Evolutionary conservation across 2,888 invertebrate genomes (phyloP).

Genomic region (Cryptocheilus praepositus): DNA sequence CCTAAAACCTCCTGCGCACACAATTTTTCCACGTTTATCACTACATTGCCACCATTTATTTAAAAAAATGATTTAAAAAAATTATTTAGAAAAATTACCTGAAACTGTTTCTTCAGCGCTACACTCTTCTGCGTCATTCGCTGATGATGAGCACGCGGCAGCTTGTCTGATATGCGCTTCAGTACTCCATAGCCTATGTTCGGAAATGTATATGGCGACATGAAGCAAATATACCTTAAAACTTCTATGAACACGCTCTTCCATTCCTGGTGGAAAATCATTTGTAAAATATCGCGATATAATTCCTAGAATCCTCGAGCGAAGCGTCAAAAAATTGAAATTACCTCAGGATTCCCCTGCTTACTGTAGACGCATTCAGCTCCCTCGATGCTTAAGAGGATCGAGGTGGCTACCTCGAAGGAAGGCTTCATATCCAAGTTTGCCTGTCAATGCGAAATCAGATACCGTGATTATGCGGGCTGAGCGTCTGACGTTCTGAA

Average conservation of each 20-base stretch:
- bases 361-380: conserved; percentile 81
- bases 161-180: conserved; percentile 77
- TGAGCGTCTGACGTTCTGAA: too few relatives aligned
- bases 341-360: conserved; percentile 76
- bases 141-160: conserved; percentile 78
- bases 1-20: conserved; percentile 78
- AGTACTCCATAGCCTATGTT: conserved; percentile 80
- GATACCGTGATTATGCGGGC: neutral
- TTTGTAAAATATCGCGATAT: too few relatives aligned
- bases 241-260: conserved; percentile 81
- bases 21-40: neutral
- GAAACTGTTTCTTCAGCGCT: conserved; percentile 79
- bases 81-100: too few relatives aligned
- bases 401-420: conserved; percentile 79
- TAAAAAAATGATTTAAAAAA: too few relatives aligned
- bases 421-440: conserved; percentile 81
- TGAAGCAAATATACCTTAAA: conserved; percentile 79
- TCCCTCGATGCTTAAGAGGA: conserved; percentile 80
- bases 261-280: conserved; percentile 74
- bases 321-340: neutral
- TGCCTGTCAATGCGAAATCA: conserved; percentile 73
- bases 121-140: conserved; percentile 77
- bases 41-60: too few relatives aligned
- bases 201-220: conserved; percentile 82
- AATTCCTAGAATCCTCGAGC: too few relatives aligned